Percentiles rank a stretch among this genome's conserved stretches.
Conservation (phyloP, 1,140 invertebrate species). For the Calliopsis andreniformis region DNA sequence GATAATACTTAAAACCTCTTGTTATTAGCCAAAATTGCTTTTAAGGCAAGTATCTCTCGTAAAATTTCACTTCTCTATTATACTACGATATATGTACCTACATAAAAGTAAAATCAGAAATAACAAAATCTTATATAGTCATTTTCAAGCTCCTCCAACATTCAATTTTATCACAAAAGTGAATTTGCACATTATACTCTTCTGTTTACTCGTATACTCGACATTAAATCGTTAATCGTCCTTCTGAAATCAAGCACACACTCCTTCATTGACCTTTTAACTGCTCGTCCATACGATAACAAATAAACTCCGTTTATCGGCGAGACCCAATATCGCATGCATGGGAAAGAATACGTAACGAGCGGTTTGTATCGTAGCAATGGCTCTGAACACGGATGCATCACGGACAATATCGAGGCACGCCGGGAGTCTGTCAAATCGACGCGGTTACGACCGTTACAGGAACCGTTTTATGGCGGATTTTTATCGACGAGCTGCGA, state of each 20-base stretch:
- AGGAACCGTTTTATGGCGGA: constrained; percentile 58
- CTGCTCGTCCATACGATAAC: not conserved
- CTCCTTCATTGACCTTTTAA: not conserved
- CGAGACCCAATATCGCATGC: constrained; percentile 18
- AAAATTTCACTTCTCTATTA: too few species aligned
- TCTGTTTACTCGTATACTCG: not conserved
- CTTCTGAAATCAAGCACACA: not conserved
- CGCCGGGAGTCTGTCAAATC: constrained; percentile 27
- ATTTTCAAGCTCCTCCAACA: not conserved
- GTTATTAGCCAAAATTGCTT: too few species aligned
- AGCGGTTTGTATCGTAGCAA: constrained; percentile 32
- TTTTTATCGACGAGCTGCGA: constrained; percentile 60
- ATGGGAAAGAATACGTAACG: constrained; percentile 19
- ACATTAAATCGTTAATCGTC: constrained; percentile 15
- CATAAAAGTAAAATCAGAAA: too few species aligned
- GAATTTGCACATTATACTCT: not conserved
- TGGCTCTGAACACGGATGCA: constrained; percentile 44
- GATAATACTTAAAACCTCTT: too few species aligned
- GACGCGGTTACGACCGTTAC: constrained; percentile 62
- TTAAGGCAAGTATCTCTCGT: too few species aligned
- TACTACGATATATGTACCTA: too few species aligned
- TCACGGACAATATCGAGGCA: constrained; percentile 21
- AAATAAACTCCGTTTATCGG: constrained; percentile 26
- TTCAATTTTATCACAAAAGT: not conserved
- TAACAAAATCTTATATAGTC: too few species aligned